Evolutionary conservation across 2,888 invertebrate species (phyloP).

Genomic region (Pollenia griseotomentosa): DNA sequence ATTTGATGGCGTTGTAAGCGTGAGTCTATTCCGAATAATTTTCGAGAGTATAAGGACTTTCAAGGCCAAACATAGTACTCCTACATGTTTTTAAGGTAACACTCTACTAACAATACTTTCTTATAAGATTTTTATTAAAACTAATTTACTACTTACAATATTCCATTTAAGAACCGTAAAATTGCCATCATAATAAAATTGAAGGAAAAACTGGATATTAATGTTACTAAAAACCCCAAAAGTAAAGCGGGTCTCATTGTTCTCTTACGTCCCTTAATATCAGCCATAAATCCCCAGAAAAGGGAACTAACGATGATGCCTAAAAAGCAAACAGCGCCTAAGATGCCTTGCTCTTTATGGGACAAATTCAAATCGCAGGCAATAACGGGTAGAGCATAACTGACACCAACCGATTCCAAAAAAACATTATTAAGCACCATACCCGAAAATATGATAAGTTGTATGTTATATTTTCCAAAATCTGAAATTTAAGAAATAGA

Average conservation of each 20-base stretch:
- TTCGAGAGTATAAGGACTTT: too few species aligned
- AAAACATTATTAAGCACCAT: conserved; percentile 85
- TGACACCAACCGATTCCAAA: conserved; percentile 84
- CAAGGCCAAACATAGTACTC: too few species aligned
- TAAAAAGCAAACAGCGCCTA: conserved; percentile 82
- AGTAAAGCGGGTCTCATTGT: conserved; percentile 84
- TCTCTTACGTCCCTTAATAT: conserved; percentile 85
- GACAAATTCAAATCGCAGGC: conserved; percentile 83
- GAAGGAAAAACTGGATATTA: conserved; percentile 84
- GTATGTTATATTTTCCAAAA: conserved; percentile 85
- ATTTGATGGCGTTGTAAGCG: too few species aligned
- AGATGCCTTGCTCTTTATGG: conserved; percentile 82
- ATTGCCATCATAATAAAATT: conserved; percentile 84
- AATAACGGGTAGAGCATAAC: conserved; percentile 85
- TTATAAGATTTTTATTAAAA: too few species aligned
- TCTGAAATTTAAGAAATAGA: conserved; percentile 78
- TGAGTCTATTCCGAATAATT: too few species aligned
- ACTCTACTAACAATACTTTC: too few species aligned
- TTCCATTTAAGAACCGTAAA: conserved; percentile 85
- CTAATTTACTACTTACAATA: conserved; percentile 83
- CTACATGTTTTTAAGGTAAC: too few species aligned
- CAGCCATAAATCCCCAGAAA: conserved; percentile 86
- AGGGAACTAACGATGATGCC: conserved; percentile 85
- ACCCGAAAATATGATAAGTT: conserved; percentile 84
- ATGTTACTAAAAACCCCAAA: conserved; percentile 84